Percentiles rank a stretch among this genome's conserved stretches.
phyloP scores from a whole-genome alignment of 2,797 vertebrate genomes.

The Melanotaenia maccullochi region DNA sequence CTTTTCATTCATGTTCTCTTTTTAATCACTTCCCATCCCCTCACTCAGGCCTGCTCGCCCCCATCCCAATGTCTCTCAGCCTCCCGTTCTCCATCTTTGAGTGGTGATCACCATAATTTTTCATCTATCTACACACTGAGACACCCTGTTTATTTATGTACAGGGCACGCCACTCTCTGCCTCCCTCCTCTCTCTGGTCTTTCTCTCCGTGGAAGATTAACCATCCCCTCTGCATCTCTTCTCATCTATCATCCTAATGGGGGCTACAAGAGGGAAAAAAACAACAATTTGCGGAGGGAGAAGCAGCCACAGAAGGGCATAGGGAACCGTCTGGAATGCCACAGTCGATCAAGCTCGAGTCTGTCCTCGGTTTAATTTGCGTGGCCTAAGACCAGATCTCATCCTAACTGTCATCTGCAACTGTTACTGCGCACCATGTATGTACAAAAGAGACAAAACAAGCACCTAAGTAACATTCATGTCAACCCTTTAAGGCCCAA shows the following conservation, averaged over 20 bases:
- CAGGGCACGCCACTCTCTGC: constrained; percentile 31
- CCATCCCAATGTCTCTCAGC: constrained; percentile 1
- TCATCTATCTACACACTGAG: constrained; percentile 24
- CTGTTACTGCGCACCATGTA: neutral
- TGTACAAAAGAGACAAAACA: neutral
- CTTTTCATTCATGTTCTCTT: constrained; percentile 46
- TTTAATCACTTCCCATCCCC: constrained; percentile 48
- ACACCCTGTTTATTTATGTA: constrained; percentile 70
- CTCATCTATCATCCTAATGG: constrained; percentile 82
- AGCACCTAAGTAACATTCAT: constrained; percentile 19
- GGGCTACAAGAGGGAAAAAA: constrained; percentile 57
- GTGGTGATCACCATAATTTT: constrained; percentile 29
- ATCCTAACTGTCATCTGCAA: constrained; percentile 29
- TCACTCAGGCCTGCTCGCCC: constrained; percentile 22
- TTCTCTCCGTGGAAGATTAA: constrained; percentile 72
- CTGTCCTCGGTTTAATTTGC: constrained; percentile 39
- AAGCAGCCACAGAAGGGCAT: constrained; percentile 56
- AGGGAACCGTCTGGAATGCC: constrained; percentile 61
- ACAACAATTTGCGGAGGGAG: constrained; percentile 65
- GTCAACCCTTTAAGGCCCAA: neutral
- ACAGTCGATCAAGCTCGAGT: constrained; percentile 50
- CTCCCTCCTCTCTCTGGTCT: constrained; percentile 39
- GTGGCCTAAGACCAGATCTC: constrained; percentile 17
- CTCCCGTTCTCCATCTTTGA: constrained; percentile 31
- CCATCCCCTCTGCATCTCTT: constrained; percentile 72